Base-by-base conservation (phyloP, 2,888 invertebrate genomes). In the Plutella xylostella region DNA sequence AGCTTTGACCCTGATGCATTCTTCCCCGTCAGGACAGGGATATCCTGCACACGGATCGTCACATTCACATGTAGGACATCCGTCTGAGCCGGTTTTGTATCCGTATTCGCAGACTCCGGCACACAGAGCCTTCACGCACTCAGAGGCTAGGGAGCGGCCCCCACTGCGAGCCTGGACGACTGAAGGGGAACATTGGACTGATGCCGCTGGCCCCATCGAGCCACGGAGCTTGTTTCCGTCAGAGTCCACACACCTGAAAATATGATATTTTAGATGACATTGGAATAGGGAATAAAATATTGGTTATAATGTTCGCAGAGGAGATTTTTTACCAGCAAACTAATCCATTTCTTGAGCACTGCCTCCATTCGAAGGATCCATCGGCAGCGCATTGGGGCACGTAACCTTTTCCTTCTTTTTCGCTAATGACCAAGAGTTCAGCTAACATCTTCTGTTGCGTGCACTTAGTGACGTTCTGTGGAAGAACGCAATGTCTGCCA, bases 271-370 rank as follows among this genome's bases (percentile, higher is more conserved):
- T n/a, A n/a, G n/a, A n/a, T n/a, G n/a, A n/a, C n/a, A n/a, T n/a
- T n/a, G n/a, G n/a, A n/a, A n/a, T n/a, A n/a, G n/a, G n/a, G n/a
- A n/a, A n/a, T n/a, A n/a, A n/a, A n/a, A n/a, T n/a, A n/a, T n/a
- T n/a, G n/a, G n/a, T n/a, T n/a, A n/a, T n/a, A n/a, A n/a, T n/a
- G n/a, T n/a, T n/a, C n/a, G n/a, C n/a, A n/a, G n/a, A n/a, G n/a
- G n/a, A n/a, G n/a, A n/a, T n/a, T n/a, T n/a, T n/a, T n/a, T 31
- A 82, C 94, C 94, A 94, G 65, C 94, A 94, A 52, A 94, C 93
- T 20, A 93, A 71, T 20, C 92, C 92, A 65, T 94, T 94, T 46
- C 93, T 86, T 1, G 93, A 94, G 65, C 94, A 94, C 61, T 94
- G 94, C 49, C 85, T 87, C 0, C 89, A 85, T 21, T 89, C 80